phyloP scores from a whole-genome alignment of 2,113 vertebrate genomes.

The Daphoenositta chrysoptera region DNA sequence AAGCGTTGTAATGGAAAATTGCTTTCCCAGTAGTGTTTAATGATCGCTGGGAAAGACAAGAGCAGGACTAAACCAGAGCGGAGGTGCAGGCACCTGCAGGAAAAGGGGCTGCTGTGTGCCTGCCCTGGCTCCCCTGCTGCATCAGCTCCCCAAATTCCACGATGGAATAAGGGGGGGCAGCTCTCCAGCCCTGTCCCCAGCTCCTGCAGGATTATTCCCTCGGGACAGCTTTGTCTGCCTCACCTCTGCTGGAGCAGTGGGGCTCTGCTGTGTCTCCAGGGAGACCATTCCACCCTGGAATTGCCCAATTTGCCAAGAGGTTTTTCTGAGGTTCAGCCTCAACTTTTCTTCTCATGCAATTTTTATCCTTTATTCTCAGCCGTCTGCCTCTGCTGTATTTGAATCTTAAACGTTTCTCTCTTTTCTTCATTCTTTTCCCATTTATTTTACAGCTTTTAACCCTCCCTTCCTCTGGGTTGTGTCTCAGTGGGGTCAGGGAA shows the following conservation, averaged over 20 bases:
- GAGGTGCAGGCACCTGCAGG: not conserved
- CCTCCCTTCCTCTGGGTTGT: not conserved
- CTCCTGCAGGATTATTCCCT: not conserved
- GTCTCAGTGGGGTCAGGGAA: not conserved
- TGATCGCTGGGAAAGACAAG: slow-evolving; percentile 40
- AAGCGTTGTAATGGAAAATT: slow-evolving; percentile 70
- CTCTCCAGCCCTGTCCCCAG: not conserved
- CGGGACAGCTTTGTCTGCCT: not conserved
- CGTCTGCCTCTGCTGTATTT: not conserved
- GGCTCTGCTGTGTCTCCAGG: not conserved
- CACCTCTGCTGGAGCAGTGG: not conserved
- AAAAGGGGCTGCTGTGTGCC: not conserved
- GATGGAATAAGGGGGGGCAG: not conserved
- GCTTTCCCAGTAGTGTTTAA: slow-evolving; percentile 65
- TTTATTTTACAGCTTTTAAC: not conserved
- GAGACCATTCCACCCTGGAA: not conserved
- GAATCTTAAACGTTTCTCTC: not conserved
- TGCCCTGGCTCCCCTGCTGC: not conserved
- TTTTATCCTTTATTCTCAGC: not conserved
- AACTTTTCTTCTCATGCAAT: not conserved
- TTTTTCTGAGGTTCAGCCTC: not conserved
- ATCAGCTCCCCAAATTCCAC: not conserved
- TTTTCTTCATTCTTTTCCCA: not conserved
- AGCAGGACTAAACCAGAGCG: not conserved
- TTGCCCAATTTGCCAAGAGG: not conserved